These are phyloP conservation scores for Xylocopa sonorina DNA, from an alignment of 1,140 invertebrate species.

Conservation along the genomic window DNA sequence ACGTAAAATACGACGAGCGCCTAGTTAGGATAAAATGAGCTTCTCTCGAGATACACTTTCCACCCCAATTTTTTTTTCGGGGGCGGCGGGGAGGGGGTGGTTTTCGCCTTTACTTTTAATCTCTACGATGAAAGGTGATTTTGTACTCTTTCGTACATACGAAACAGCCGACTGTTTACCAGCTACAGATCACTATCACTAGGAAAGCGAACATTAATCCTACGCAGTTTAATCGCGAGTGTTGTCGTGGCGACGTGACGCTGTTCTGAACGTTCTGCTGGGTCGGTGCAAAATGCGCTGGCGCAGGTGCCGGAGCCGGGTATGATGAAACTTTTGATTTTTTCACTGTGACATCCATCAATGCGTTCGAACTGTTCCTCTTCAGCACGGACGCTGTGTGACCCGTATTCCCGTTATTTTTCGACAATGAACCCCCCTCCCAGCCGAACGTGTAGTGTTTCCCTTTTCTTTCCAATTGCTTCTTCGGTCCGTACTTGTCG, in stretches of 20 bases:
- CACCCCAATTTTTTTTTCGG: too few species aligned
- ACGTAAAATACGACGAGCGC: neutral
- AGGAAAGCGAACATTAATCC: slow-evolving; percentile 34
- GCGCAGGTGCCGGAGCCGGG: slow-evolving; percentile 60
- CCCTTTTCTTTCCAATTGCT: slow-evolving; percentile 43
- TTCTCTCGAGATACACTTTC: neutral
- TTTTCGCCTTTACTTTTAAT: too few species aligned
- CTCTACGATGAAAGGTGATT: slow-evolving; percentile 13
- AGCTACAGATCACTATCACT: slow-evolving; percentile 38
- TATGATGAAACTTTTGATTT: slow-evolving; percentile 54
- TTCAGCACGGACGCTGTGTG: slow-evolving; percentile 47
- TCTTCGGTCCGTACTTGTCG: slow-evolving; percentile 45
- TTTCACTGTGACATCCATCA: slow-evolving; percentile 45
- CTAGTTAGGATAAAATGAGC: neutral
- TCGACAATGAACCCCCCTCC: slow-evolving; percentile 27
- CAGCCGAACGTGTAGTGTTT: slow-evolving; percentile 39
- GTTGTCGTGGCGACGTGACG: slow-evolving; percentile 32
- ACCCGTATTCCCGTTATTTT: slow-evolving; percentile 32
- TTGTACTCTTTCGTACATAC: slow-evolving; percentile 23
- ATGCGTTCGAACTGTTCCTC: slow-evolving; percentile 53
- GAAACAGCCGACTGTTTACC: slow-evolving; percentile 20
- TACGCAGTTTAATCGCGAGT: slow-evolving; percentile 39
- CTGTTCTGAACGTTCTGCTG: slow-evolving; percentile 55
- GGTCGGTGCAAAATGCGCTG: slow-evolving; percentile 64
- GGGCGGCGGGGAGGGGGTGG: too few species aligned